Evolutionary conservation across 2,888 invertebrate genomes (phyloP), one percentile per base, ranked within the genome.

Genomic region (Drosophila ochracea): DNA sequence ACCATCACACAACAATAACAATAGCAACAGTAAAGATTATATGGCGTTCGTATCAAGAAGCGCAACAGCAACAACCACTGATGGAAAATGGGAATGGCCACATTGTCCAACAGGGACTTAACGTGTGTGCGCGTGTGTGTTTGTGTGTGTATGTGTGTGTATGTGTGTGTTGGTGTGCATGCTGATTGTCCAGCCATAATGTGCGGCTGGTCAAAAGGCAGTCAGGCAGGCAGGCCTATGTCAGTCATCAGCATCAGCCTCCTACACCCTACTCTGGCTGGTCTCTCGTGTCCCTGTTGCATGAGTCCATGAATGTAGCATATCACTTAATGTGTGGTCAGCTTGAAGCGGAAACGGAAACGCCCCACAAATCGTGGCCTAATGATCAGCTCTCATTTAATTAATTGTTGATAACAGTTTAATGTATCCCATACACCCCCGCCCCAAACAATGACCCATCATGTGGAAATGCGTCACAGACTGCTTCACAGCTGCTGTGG

Each of bases 401-500:
- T 90, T 87, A 87, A 87, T 87, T 87, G 90, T 85, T 89, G 90
- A 87, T 87, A 87, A 89, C 89, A 79, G 86, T 77, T 79, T 80
- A 74, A 76, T 78, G 63, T 63, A 67, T 0, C 68, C 28, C 52
- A 19, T 25, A 19, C 35, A 30, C 7, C 16, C n/a, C 19, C 35
- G 19, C 10, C 33, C 28, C 28, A 11, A 13, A 47, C 16, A 25
- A 16, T 25, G 25, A 25, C 47, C 25, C 25, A 33, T 69, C 67
- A 68, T 25, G 41, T 64, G 77, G 72, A 86, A 66, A 72, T 82
- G 67, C 78, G 71, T 77, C 76, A 69, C 76, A 5, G 58, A 21
- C 30, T 16, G 41, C 30, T 9, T 16, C 31, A 63, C 57, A 70
- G 37, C 35, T 37, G 21, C 60, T 33, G 43, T 19, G 54, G 55